phyloP scores from a whole-genome alignment of 2,888 invertebrate species.

The Megamerina dolium region DNA sequence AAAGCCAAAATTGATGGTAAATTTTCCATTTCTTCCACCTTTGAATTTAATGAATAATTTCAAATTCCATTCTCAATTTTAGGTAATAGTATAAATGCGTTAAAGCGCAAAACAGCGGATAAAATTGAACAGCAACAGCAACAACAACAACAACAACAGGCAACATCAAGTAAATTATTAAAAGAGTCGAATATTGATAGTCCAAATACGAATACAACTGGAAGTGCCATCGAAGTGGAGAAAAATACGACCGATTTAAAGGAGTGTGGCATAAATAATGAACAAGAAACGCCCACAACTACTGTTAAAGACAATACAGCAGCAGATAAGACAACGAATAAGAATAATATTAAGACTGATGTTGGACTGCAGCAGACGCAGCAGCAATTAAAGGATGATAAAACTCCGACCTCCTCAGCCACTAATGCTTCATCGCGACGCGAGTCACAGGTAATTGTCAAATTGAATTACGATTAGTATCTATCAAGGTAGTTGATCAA shows the following conservation, averaged over 20 bases:
- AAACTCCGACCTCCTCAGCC: background rate
- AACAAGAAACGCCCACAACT: background rate
- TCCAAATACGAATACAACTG: no score
- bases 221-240: no score
- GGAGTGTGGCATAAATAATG: no score
- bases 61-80: background rate
- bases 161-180: background rate
- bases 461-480: no score
- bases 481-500: no score
- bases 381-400: no score
- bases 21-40: slow-evolving; percentile 1
- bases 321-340: background rate
- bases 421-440: slow-evolving; percentile 7
- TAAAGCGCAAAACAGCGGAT: slow-evolving; percentile 11
- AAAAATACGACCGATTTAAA: no score
- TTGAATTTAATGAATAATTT: background rate
- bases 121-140: no score
- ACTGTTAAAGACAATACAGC: background rate
- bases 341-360: background rate
- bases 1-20: slow-evolving; percentile 48
- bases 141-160: no score
- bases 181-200: slow-evolving; percentile 4
- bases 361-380: no score
- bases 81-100: slow-evolving; percentile 14
- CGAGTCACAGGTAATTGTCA: slow-evolving; percentile 7